Evolutionary conservation across 2,113 vertebrate genomes (phyloP).

Genomic region (Nansenia antarctica): DNA sequence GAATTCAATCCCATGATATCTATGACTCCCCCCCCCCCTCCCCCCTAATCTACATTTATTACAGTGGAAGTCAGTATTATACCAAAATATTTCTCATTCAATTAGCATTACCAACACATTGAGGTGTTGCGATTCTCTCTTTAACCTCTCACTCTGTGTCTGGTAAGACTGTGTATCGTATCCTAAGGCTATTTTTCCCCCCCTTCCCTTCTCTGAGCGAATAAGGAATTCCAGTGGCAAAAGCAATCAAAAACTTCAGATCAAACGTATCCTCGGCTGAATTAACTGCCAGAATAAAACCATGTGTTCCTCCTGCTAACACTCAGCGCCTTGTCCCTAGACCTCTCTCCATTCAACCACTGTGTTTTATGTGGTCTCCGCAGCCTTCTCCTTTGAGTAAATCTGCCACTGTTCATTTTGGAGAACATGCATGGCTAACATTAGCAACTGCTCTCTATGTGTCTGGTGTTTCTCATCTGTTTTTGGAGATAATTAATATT

Average conservation of each 20-base stretch:
- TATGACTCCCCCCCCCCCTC: no score
- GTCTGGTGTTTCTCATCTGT: conserved; percentile 48
- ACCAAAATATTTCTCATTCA: background rate
- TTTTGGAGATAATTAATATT: conserved; percentile 33
- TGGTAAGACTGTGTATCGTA: conserved; percentile 40
- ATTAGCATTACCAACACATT: conserved; percentile 37
- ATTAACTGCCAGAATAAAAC: conserved; percentile 75
- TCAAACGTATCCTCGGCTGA: conserved; percentile 76
- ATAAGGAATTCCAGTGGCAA: conserved; percentile 68
- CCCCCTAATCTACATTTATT: background rate
- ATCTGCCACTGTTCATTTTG: conserved; percentile 73
- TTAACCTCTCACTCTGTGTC: conserved; percentile 43
- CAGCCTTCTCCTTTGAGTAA: conserved; percentile 60
- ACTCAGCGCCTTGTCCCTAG: conserved; percentile 49
- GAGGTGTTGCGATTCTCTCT: conserved; percentile 19
- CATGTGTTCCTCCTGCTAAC: conserved; percentile 69
- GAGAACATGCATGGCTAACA: conserved; percentile 61
- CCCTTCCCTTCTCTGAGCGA: conserved; percentile 65
- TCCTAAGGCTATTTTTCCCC: conserved; percentile 67
- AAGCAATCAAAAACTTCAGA: conserved; percentile 67
- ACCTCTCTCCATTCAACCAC: conserved; percentile 12
- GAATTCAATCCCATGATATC: no score
- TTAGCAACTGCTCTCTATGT: conserved; percentile 46
- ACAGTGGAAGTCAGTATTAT: background rate
- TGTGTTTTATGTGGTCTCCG: conserved; percentile 74